phyloP scores from a whole-genome alignment of 2,113 vertebrate genomes.

The Melanocharis versteri region DNA sequence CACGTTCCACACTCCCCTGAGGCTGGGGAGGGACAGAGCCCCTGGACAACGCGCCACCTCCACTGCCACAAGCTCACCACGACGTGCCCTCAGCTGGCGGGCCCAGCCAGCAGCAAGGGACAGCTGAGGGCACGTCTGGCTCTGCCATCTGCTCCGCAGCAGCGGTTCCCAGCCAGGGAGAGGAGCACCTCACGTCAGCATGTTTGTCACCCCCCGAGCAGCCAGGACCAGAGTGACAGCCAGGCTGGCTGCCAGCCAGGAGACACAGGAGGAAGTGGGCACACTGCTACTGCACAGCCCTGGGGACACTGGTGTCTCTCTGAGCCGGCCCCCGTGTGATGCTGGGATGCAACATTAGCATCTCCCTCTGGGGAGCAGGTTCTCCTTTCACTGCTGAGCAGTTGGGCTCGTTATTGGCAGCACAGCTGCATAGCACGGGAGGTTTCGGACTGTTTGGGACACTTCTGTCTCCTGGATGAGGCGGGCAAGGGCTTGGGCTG shows the following conservation, averaged over 20 bases:
- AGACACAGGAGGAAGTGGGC: background rate
- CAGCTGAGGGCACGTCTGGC: background rate
- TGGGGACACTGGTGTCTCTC: background rate
- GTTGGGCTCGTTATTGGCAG: background rate
- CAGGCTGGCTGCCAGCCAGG: background rate
- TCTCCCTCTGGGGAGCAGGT: background rate
- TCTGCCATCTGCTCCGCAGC: accelerated
- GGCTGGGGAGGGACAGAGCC: background rate
- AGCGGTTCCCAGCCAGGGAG: background rate
- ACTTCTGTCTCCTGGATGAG: background rate
- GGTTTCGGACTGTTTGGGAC: background rate
- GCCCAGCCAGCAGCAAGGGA: background rate
- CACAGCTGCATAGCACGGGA: accelerated
- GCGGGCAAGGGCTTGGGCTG: background rate
- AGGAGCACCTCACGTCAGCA: accelerated
- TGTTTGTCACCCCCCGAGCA: accelerated
- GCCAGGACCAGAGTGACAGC: accelerated
- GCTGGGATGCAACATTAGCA: background rate
- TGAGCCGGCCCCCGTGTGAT: accelerated
- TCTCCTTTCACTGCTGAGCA: background rate
- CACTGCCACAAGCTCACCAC: background rate
- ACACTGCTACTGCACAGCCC: background rate
- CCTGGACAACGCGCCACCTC: background rate
- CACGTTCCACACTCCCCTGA: background rate
- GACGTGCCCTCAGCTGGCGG: accelerated